Percentiles rank a stretch among this genome's conserved stretches.
Conservation (phyloP, 1,140 invertebrate genomes). For the Reticulitermes speratus region DNA sequence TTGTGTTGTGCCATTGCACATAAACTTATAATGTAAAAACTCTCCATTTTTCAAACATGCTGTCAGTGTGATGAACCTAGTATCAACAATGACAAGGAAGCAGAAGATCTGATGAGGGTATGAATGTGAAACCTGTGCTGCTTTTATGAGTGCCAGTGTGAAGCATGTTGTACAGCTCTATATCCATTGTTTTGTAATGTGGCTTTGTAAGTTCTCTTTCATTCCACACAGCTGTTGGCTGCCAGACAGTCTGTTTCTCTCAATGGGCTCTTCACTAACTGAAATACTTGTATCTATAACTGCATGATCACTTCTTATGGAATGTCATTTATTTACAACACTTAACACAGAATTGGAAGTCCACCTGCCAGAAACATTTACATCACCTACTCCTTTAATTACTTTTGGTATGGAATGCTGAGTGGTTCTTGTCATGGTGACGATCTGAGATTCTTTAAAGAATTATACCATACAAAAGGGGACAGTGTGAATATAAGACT, state of each 20-base stretch:
- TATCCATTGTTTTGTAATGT: background rate
- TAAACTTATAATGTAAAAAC: background rate
- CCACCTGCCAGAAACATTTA: background rate
- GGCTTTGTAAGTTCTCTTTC: background rate
- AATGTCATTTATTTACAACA: background rate
- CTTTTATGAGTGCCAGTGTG: background rate
- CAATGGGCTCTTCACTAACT: background rate
- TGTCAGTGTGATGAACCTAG: slow-evolving; percentile 31
- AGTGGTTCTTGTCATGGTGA: background rate
- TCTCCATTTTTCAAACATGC: slow-evolving; percentile 34
- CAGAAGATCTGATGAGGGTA: slow-evolving; percentile 33
- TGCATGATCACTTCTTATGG: background rate
- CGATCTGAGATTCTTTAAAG: too few species aligned
- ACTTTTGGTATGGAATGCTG: background rate
- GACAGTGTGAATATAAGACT: background rate
- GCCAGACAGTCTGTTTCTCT: background rate
- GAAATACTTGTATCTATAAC: background rate
- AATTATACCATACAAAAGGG: too few species aligned
- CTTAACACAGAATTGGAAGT: background rate
- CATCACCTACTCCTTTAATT: background rate
- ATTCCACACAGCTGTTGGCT: slow-evolving; percentile 13
- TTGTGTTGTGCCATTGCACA: slow-evolving; percentile 1
- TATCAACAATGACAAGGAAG: slow-evolving; percentile 25
- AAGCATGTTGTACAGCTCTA: background rate
- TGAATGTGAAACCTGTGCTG: slow-evolving; percentile 9